Evolutionary conservation across 2,797 vertebrate species (phyloP), one percentile per base, ranked within the genome.

Genomic region (Melanotaenia maccullochi): DNA sequence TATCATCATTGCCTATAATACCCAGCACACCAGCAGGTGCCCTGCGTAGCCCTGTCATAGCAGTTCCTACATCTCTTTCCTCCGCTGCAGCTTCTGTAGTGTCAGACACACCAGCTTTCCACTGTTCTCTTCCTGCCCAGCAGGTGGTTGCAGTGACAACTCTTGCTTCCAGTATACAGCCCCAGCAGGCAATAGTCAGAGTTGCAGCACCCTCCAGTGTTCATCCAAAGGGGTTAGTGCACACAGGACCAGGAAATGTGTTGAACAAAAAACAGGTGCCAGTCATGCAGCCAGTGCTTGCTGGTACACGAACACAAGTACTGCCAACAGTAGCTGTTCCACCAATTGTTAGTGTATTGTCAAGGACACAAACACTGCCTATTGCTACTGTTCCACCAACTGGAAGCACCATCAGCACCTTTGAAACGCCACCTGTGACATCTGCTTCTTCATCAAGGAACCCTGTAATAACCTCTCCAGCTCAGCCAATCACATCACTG

Each of bases 311-410:
- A 56, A 87, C 87, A 49, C 91, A 87, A 73, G 78, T 86, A 22
- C 60, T 90, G 20, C 86, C 92, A 22, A 87, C 90, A 47, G 81
- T 90, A 30, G 82, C 89, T 4, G 85, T 90, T 33, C 87, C 91
- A 36, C 86, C 92, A 18, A 86, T 90, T 61, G 68, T 85, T 20
- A 91, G 75, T 56, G 54, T 80, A 13, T 61, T 82, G 14, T 89
- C 91, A 14, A 90, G 92, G 78, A 88, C 89, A 62, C 91, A 93
- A 77, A 87, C 90, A 12, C 73, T 94, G 51, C 93, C 93, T 2
- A 66, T 94, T 64, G 92, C 93, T 67, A 92, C 87, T 0, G 93
- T 93, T 71, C 90, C 94, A 65, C 96, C 96, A 9, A 91, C 94
- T 7, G 25, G 93, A 82, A 93, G 89, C 82, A 85, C 90, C 73